A percentile compares a stretch with the other conserved stretches of the same genome.
Evolutionary conservation across 2,888 invertebrate species (phyloP).

Genomic region (Erebia ligea): DNA sequence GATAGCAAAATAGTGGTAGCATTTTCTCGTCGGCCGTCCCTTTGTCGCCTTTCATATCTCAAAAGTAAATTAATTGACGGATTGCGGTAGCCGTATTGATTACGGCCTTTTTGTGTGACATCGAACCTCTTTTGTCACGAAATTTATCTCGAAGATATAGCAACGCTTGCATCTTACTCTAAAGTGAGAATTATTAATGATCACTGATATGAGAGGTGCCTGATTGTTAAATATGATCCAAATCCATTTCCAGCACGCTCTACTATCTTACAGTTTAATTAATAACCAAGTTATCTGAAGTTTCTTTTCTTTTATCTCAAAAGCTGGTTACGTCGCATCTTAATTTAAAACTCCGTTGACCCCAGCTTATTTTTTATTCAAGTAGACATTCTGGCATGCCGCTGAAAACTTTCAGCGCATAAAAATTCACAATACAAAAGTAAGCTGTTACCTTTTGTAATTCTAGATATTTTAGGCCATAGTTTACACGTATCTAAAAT

Average conservation of each 20-base stretch:
- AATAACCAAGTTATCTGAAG: background rate
- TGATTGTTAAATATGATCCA: conserved; percentile 21
- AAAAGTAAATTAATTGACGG: conserved; percentile 74
- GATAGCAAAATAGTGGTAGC: conserved; percentile 53
- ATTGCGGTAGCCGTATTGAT: conserved; percentile 70
- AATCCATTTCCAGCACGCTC: conserved; percentile 3
- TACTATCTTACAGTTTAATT: background rate
- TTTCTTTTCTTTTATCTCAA: conserved; percentile 2
- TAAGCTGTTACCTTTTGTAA: too few relatives aligned
- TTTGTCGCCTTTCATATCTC: conserved; percentile 74
- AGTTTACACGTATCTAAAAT: background rate
- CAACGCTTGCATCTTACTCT: conserved; percentile 44
- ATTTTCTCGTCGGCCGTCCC: conserved; percentile 58
- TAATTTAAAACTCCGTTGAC: background rate
- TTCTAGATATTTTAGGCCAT: too few relatives aligned
- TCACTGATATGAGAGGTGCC: conserved; percentile 18
- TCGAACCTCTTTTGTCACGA: conserved; percentile 64
- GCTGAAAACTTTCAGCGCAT: background rate
- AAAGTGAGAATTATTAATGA: conserved; percentile 39
- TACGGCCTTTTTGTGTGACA: conserved; percentile 67
- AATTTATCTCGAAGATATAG: conserved; percentile 53
- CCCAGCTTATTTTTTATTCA: background rate
- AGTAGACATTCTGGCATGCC: background rate
- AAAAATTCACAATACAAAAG: background rate
- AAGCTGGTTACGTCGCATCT: background rate